phyloP scores from a whole-genome alignment of 2,797 vertebrate genomes.

The Oceanodroma leucorhoa region DNA sequence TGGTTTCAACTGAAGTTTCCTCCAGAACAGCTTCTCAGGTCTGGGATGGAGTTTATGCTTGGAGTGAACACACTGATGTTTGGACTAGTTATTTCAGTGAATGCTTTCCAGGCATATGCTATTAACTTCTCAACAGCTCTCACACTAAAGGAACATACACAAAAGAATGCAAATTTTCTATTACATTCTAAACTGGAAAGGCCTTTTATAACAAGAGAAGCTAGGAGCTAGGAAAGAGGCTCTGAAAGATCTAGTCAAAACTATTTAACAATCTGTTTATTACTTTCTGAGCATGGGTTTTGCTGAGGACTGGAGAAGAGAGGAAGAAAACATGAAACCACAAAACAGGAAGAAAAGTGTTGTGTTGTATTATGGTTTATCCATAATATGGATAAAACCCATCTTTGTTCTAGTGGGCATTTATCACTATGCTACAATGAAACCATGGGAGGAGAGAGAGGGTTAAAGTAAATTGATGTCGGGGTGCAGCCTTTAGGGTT shows the following conservation, averaged over 20 bases:
- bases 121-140: neutral
- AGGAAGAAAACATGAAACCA: neutral
- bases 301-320: neutral
- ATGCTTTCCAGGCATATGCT: neutral
- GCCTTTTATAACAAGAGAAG: neutral
- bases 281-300: neutral
- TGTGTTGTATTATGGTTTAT: neutral
- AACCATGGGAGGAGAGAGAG: neutral
- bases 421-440: neutral
- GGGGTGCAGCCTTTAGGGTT: neutral
- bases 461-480: neutral
- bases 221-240: neutral
- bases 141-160: neutral
- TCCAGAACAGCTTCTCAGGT: neutral
- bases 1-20: neutral
- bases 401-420: neutral
- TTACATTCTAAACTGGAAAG: neutral
- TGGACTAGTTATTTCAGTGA: neutral
- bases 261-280: neutral
- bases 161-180: neutral
- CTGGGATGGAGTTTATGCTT: neutral
- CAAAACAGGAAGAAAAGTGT: neutral
- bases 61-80: neutral
- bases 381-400: neutral
- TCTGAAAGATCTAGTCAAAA: neutral